Percentiles rank a stretch among this genome's conserved stretches.
phyloP scores from a whole-genome alignment of 2,113 vertebrate genomes.

The Phocoena phocoena region DNA sequence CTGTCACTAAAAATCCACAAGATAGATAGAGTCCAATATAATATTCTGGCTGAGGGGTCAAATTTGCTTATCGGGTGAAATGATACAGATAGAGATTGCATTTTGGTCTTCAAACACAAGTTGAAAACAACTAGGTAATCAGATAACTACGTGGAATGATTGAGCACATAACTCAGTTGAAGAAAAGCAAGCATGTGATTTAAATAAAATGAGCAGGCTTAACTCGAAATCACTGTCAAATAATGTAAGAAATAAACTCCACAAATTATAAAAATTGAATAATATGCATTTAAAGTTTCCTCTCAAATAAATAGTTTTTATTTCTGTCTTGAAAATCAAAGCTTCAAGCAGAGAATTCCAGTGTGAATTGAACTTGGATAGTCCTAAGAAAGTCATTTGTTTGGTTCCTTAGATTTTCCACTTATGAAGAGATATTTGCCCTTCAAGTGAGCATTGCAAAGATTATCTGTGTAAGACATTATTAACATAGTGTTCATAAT shows the following conservation, averaged over 20 bases:
- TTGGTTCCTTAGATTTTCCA: constrained; percentile 28
- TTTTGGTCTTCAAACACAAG: not conserved
- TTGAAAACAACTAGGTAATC: not conserved
- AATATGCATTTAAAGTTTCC: not conserved
- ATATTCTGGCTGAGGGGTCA: not conserved
- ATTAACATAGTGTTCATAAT: not conserved
- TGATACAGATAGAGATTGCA: not conserved
- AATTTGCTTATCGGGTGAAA: constrained; percentile 1
- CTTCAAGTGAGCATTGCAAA: not conserved
- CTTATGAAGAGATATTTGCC: constrained; percentile 6
- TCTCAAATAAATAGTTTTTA: not conserved
- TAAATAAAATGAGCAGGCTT: not conserved
- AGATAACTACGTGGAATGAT: not conserved
- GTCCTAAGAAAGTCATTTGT: not conserved
- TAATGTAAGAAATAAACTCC: not conserved
- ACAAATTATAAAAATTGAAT: not conserved
- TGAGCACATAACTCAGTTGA: not conserved
- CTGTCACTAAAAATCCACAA: not conserved
- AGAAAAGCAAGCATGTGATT: not conserved
- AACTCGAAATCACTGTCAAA: not conserved
- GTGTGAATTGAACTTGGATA: not conserved
- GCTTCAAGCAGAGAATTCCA: not conserved
- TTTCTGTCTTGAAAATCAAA: constrained; percentile 19
- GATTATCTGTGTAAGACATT: not conserved
- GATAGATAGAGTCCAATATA: not conserved